Base-by-base conservation (phyloP, 2,797 vertebrate genomes). In the Balearica regulorum region DNA sequence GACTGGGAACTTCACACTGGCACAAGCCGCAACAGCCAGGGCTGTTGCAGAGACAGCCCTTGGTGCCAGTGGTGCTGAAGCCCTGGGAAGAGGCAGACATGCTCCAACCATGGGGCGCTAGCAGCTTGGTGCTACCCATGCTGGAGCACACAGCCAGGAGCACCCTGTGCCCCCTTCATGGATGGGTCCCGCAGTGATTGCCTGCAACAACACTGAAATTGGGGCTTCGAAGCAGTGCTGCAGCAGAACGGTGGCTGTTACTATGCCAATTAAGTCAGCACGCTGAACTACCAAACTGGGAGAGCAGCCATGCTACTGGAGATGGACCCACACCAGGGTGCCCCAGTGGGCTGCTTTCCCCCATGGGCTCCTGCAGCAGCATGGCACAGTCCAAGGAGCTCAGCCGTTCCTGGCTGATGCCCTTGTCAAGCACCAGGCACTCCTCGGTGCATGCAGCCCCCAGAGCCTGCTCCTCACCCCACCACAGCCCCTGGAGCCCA, bases 71-170 rank as follows among this genome's bases (percentile, higher is more conserved):
- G 3, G 44, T 25, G 75, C 49, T 6, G 3, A 49, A 72, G 68
- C 46, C 19, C 62, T 64, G 43, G 55, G 51, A 46, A 73, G 73
- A 46, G 48, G 48, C 62, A 48, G 70, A 29, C 5, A 8, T 0
- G 0, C 33, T 33, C 53, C 0, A 3, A 14, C 58, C 3, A 0
- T 13, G 24, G 62, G 33, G 39, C 0, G 0, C 35, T 35, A 64
- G 10, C 8, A 4, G 24, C 37, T 76, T 2, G 1, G 48, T 18
- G 88, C 49, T 22, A 7, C 15, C n/a, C 11, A 4, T 0, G 5
- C 48, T 29, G 62, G 46, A 64, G 62, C 65, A 33, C 24, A 41
- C 66, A 35, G 5, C 5, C 70, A 35, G 78, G 70, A 72, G 79
- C 58, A 53, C 28, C 24, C 75, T 0, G 1, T 9, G 37, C 4